Base-by-base conservation (phyloP, 2,888 invertebrate species). In the Gasteruption jaculator region DNA sequence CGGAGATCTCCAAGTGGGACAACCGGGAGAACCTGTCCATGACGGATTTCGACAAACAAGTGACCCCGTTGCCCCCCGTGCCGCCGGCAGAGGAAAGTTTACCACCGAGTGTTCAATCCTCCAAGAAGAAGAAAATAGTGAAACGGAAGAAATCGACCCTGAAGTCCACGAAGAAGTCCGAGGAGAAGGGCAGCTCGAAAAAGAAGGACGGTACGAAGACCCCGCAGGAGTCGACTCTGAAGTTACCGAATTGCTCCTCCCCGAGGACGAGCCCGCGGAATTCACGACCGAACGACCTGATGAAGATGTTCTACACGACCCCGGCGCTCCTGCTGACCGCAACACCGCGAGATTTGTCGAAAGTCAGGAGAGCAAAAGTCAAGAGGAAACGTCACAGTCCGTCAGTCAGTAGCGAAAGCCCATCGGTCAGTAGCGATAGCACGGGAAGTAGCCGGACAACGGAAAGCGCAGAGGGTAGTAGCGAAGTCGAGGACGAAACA, bases 401-500 rank as follows among this genome's bases (percentile, higher is more conserved):
- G n/a, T n/a, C n/a, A n/a, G n/a, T n/a, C n/a, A 57, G 60, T 20
- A 57, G 62, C 5, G 54, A 67, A 25, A 62, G 63, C 3, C 58
- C 67, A 0, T 68, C 66, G 2, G 50, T 64, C 7, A 64, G 64
- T 48, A 64, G 65, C 45, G 63, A 68, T 49, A 66, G 68, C 32
- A 64, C 68, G 35, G 65, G 65, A 46, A 70, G 68, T 34, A 63
- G 65, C 18, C 58, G 58, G 25, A 64, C 62, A 14, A 61, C 57
- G 0, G 61, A 52, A 2, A 65, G 58, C 27, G 53, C 58, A n/a
- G 61, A 63, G 41, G 64, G 61, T 15, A 63, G 62, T 10, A 75
- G 74, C 51, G 70, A 73, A 11, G 57, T 59, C 37, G 70, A 71
- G 39, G 79, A 78, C 40, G 78, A 78, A 30, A 50, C 52, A n/a